A percentile compares a stretch with the other conserved stretches of the same genome.
Evolutionary conservation across 2,888 invertebrate genomes (phyloP).

Genomic region (Proisotoma minuta): DNA sequence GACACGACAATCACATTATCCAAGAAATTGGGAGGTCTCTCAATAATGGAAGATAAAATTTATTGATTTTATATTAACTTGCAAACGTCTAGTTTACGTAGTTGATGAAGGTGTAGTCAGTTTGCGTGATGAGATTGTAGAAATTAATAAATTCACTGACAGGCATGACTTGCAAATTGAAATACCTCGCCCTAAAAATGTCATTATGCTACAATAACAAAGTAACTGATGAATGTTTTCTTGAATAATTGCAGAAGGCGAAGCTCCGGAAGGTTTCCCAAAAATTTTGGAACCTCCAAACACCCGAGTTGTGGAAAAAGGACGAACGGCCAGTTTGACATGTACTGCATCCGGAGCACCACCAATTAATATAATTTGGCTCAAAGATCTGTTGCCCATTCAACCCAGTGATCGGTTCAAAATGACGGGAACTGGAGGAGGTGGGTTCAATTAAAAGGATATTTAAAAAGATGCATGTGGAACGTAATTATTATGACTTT

Average conservation of each 20-base stretch:
- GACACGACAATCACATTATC: no score
- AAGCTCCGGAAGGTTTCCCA: conserved; percentile 88
- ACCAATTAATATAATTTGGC: conserved; percentile 73
- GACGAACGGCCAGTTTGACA: conserved; percentile 80
- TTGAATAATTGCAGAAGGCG: conserved; percentile 65
- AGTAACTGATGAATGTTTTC: no score
- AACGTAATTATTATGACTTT: neutral
- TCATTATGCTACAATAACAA: no score
- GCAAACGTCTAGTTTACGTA: neutral
- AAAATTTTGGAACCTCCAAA: conserved; percentile 78
- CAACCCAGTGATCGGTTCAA: conserved; percentile 55
- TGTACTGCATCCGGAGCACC: conserved; percentile 86
- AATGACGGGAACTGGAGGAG: conserved; percentile 43
- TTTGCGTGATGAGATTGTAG: neutral
- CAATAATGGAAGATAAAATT: no score
- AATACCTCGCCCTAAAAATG: no score
- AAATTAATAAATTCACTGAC: neutral
- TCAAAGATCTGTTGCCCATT: conserved; percentile 85
- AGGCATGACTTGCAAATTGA: no score
- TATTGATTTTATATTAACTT: neutral
- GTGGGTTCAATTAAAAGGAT: conserved; percentile 23
- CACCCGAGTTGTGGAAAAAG: conserved; percentile 93
- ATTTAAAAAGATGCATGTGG: neutral
- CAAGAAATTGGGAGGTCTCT: no score
- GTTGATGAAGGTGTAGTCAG: neutral